A percentile compares a stretch with the other conserved stretches of the same genome.
Conservation (phyloP, 2,113 vertebrate species). For the Gopherus evgoodei region DNA sequence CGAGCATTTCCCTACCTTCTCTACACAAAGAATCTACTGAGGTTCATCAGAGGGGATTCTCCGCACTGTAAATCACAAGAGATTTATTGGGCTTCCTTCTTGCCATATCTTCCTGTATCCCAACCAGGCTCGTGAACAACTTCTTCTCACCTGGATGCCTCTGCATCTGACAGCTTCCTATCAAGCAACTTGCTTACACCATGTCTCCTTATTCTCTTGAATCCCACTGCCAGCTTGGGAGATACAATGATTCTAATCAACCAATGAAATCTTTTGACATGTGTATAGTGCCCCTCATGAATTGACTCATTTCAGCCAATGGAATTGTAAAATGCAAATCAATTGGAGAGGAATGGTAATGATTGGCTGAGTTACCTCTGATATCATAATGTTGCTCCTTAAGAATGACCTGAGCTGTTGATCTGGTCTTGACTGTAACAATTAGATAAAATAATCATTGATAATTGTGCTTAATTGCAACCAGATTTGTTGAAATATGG, state of each 20-base stretch:
- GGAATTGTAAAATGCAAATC: not conserved
- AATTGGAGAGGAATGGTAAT: not conserved
- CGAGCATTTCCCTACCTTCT: not conserved
- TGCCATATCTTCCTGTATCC: not conserved
- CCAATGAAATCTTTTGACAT: not conserved
- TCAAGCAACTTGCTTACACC: not conserved
- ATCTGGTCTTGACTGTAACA: not conserved
- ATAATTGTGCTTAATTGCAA: not conserved
- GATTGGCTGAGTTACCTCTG: not conserved
- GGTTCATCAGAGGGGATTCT: not conserved
- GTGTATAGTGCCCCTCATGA: not conserved
- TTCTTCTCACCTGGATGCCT: not conserved
- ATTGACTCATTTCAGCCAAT: not conserved
- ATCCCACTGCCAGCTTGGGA: not conserved
- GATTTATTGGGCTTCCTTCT: not conserved
- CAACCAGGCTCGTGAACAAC: not conserved
- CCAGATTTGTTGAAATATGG: not conserved
- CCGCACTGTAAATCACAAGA: not conserved
- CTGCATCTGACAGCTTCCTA: not conserved
- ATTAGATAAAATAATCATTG: not conserved
- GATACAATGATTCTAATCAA: fast-evolving
- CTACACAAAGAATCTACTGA: not conserved
- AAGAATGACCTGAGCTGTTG: not conserved
- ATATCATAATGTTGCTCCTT: not conserved
- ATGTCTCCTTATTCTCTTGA: not conserved